Evolutionary conservation across 2,113 vertebrate genomes (phyloP), one percentile per base, ranked within the genome.

Genomic region (Equus przewalskii): DNA sequence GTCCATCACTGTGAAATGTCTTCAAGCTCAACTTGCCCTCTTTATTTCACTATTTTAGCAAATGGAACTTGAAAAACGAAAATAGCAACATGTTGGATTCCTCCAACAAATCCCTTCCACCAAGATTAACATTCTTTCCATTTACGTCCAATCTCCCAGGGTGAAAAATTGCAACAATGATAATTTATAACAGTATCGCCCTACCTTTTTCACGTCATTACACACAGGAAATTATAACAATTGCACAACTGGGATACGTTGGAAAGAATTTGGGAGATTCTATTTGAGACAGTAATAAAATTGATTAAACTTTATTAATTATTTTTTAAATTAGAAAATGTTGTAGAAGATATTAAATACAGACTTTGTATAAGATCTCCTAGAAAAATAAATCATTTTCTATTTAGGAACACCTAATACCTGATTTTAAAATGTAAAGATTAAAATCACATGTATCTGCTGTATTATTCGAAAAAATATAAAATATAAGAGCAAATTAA

Each of bases 401-500:
- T 60, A 64, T 28, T 72, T 51, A 89, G 54, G 18, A 82, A 30
- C 21, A 65, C 9, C 46, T 36, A 80, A 73, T 28, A 73, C 3
- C 33, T 67, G 64, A 89, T 67, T 65, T 67, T 58, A 80, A 90
- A 44, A 76, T 21, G 6, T 54, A 80, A 49, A 73, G 21, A 83
- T 83, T 51, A 91, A 85, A 67, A 28, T 86, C 62, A 67, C 62
- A 64, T 75, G 36, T 19, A 41, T 22, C 11, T 80, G 54, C n/a
- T 65, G 19, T 33, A 3, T 65, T 73, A 79, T 14, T 58, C 46
- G 51, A 54, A 73, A 76, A 76, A 78, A 62, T 28, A 70, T n/a
- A 94, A 94, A 93, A 67, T 58, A 46, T 0, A 86, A 58, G 69
- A 89, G 41, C 22, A 86, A 70, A 95, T 92, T 41, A 89, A 97